Base-by-base conservation (phyloP, 2,888 invertebrate genomes). In the Mesoligia furuncula region DNA sequence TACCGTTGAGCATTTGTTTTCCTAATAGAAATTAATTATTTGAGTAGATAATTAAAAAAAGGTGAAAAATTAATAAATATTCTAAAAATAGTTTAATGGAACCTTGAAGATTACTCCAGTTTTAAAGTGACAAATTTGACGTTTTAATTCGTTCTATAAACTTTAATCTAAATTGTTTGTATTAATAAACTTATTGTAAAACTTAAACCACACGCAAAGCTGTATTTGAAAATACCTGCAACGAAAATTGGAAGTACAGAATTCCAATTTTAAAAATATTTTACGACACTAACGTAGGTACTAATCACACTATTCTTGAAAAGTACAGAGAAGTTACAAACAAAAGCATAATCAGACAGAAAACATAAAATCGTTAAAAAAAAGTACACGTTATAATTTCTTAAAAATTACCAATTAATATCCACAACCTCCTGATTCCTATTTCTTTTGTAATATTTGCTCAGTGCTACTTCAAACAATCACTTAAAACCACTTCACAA, bases 21-120 rank as follows among this genome's bases (percentile, higher is more conserved):
- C 66, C 42, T 74, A 66, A 48, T 69, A 80, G 27, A 71, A 80
- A 85, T 68, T 62, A 62, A 78, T 72, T 68, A 79, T 72, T 45
- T 75, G 65, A 69, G 13, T 45, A 48, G n/a, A 61, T 73, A 45
- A 78, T 75, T 62, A 59, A 59, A 3, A 74, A 31, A 36, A 24
- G 15, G 9, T 51, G 2, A 59, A 48, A 36, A 31, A 24, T 15
- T 24, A 3, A 15, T n/a, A 20, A 13, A 27, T 2, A n/a, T 20
- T n/a, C 11, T 39, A 0, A 31, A n/a, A 15, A 7, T 45, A 15
- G 42, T 24, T 9, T 27, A 27, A 36, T 77, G 31, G 3, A 15
- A 2, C 11, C 15, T 45, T 64, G 1, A 54, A 45, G 0, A 20
- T 62, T n/a, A 4, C 20, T 24, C 13, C 17, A 3, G 1, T 5